Percentiles rank a stretch among this genome's conserved stretches.
phyloP scores from a whole-genome alignment of 2,797 vertebrate genomes.

The Propithecus perrieri region DNA sequence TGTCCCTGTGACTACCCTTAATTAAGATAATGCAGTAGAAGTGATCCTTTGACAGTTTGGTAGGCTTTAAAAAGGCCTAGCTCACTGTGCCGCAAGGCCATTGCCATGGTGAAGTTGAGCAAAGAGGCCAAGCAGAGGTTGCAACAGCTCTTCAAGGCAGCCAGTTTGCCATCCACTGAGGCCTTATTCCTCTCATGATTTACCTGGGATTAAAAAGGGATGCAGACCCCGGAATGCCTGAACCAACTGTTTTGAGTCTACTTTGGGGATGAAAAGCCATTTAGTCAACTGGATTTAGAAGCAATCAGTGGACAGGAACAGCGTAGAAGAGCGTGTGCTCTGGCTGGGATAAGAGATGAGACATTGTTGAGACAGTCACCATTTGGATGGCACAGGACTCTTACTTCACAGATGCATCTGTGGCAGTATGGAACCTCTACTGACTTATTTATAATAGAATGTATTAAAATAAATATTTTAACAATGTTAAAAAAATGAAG shows the following conservation, averaged over 20 bases:
- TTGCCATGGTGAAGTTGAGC: constrained; percentile 93
- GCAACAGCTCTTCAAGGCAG: constrained; percentile 96
- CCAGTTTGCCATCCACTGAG: constrained; percentile 97
- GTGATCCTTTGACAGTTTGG: background rate
- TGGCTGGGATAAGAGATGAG: constrained; percentile 71
- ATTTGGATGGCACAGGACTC: constrained; percentile 68
- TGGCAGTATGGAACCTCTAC: constrained; percentile 75
- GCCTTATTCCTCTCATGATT: constrained; percentile 96
- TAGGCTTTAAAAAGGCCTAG: background rate
- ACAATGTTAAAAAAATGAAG: background rate
- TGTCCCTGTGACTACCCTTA: background rate
- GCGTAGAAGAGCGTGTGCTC: constrained; percentile 77
- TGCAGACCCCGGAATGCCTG: no score
- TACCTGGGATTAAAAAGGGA: constrained; percentile 87
- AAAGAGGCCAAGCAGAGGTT: constrained; percentile 96
- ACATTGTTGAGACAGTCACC: constrained; percentile 47
- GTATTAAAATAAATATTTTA: constrained; percentile 85
- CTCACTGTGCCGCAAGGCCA: accelerated
- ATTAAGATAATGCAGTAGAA: background rate
- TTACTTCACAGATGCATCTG: constrained; percentile 71
- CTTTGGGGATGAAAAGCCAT: constrained; percentile 87
- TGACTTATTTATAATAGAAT: constrained; percentile 80
- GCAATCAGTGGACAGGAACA: constrained; percentile 67
- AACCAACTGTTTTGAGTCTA: constrained; percentile 80
- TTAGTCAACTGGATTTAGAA: constrained; percentile 76